Conservation (phyloP, 2,113 vertebrate species). For the Marcusenius ussheri region DNA sequence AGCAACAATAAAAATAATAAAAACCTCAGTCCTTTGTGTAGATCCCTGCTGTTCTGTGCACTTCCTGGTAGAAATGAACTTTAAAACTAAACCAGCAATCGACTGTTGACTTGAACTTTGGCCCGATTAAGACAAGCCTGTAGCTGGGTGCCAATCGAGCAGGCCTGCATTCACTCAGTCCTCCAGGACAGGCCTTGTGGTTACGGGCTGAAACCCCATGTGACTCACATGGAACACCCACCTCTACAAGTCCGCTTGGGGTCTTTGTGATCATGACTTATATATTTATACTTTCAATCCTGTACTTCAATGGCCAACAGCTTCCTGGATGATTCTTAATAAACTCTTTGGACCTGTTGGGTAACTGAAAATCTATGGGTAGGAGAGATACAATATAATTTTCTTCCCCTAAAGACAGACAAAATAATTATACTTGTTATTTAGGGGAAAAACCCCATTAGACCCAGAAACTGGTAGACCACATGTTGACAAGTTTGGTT, state of each 20-base stretch:
- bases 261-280: not conserved
- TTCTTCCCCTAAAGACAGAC: not conserved
- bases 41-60: constrained; percentile 28
- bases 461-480: not conserved
- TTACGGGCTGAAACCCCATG: not conserved
- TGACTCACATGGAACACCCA: not conserved
- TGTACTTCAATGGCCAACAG: not conserved
- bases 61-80: constrained; percentile 37
- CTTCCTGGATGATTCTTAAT: not conserved
- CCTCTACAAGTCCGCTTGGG: not conserved
- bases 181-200: not conserved
- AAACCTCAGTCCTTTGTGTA: constrained; percentile 29
- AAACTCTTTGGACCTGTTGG: not conserved
- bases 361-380: not conserved
- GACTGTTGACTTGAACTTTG: constrained; percentile 31
- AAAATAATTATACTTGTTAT: too few relatives aligned
- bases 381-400: not conserved
- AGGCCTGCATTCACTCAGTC: not conserved
- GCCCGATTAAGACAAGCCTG: constrained; percentile 17
- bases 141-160: not conserved
- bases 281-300: not conserved
- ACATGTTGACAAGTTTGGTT: not conserved
- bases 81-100: constrained; percentile 30
- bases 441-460: not conserved
- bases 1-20: not conserved